A percentile compares a stretch with the other conserved stretches of the same genome.
Conservation (phyloP, 1,140 invertebrate species). For the Latrodectus geometricus region DNA sequence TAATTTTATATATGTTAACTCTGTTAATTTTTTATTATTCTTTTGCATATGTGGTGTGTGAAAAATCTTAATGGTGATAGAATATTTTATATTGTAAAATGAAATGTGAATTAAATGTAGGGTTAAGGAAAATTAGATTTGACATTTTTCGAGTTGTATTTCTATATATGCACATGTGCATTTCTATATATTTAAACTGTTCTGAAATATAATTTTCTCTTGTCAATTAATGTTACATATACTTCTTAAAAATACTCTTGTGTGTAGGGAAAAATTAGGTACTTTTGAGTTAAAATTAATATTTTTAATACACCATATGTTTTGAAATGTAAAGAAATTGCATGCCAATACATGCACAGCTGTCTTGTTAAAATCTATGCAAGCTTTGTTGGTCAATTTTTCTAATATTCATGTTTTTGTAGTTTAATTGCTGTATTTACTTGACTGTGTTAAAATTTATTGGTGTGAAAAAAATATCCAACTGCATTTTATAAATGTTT, state of each 20-base stretch:
- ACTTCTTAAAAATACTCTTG: too few species aligned
- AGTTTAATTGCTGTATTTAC: slow-evolving; percentile 32
- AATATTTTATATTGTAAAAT: neutral
- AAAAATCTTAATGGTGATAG: neutral
- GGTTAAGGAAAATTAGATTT: too few species aligned
- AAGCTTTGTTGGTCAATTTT: slow-evolving; percentile 37
- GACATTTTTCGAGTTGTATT: too few species aligned
- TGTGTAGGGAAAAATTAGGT: too few species aligned
- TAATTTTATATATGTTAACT: neutral
- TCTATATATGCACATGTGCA: too few species aligned
- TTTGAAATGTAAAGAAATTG: neutral
- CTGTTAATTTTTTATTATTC: neutral
- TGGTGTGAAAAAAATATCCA: slow-evolving; percentile 25
- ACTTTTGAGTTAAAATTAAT: too few species aligned
- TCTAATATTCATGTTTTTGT: slow-evolving; percentile 45
- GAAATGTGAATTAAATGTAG: too few species aligned
- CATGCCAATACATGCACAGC: slow-evolving; percentile 25
- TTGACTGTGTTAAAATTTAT: slow-evolving; percentile 39
- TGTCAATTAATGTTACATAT: too few species aligned
- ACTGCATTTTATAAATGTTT: slow-evolving; percentile 53
- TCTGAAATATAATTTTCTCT: too few species aligned
- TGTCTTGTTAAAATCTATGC: slow-evolving; percentile 29
- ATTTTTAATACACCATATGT: too few species aligned
- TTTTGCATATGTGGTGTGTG: neutral
- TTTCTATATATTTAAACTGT: too few species aligned